These are phyloP conservation scores for Pararge aegeria DNA, from an alignment of 1,140 invertebrate genomes.

Conservation along the genomic window DNA sequence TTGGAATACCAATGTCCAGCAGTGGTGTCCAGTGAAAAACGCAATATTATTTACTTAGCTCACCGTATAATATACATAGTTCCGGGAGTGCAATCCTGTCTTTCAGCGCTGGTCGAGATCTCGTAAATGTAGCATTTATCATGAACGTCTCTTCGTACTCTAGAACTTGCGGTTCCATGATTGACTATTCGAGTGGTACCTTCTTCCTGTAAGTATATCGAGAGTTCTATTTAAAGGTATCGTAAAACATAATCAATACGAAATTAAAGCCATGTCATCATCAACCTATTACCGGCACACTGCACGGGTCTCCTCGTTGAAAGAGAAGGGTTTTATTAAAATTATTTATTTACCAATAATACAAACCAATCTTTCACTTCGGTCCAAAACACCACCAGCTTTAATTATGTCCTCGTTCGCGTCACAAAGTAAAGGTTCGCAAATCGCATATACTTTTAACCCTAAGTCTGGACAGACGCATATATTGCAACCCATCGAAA, in stretches of 20 bases:
- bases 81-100: slow-evolving; percentile 47
- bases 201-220: not conserved
- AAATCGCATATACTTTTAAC: slow-evolving; percentile 52
- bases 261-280: too few relatives aligned
- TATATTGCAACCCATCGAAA: slow-evolving; percentile 50
- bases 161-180: not conserved
- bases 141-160: slow-evolving; percentile 8
- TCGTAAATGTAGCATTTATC: slow-evolving; percentile 17
- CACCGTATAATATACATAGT: slow-evolving; percentile 56
- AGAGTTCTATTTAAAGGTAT: not conserved
- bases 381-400: not conserved
- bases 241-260: too few relatives aligned
- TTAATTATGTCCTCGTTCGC: slow-evolving; percentile 15
- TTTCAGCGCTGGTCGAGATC: slow-evolving; percentile 9
- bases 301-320: too few relatives aligned
- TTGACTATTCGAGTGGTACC: not conserved
- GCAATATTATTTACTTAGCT: not conserved
- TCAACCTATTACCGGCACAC: too few relatives aligned
- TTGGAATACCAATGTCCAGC: too few relatives aligned
- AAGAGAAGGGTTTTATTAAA: too few relatives aligned
- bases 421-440: slow-evolving; percentile 46
- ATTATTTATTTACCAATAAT: not conserved
- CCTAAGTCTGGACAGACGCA: slow-evolving; percentile 65
- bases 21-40: too few relatives aligned
- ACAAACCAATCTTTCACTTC: not conserved